A percentile compares a stretch with the other conserved stretches of the same genome.
Conservation (phyloP, 1,140 invertebrate species). For the Diorhabda elongata region DNA sequence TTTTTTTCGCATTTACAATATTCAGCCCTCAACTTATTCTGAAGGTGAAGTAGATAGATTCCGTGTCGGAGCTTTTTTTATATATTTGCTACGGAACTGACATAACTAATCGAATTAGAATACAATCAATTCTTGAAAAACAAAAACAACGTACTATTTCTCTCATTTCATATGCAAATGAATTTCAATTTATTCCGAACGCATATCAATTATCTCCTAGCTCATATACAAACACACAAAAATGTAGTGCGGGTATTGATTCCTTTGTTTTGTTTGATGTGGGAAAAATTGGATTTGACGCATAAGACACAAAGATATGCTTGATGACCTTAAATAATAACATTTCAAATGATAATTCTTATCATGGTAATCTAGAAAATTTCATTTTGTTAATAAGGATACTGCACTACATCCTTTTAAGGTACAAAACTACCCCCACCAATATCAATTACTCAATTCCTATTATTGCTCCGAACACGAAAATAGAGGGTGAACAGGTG, state of each 20-base stretch:
- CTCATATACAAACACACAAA: background rate
- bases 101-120: background rate
- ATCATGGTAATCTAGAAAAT: too few species aligned
- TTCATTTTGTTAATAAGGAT: too few species aligned
- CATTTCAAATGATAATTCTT: background rate
- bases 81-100: too few species aligned
- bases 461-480: too few species aligned
- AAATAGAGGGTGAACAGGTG: too few species aligned
- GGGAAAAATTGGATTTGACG: slow-evolving; percentile 4
- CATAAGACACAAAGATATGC: slow-evolving; percentile 6
- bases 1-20: too few species aligned
- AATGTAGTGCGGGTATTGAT: slow-evolving; percentile 8
- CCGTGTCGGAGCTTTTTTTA: too few species aligned
- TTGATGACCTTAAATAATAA: slow-evolving; percentile 8
- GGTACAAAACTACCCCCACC: too few species aligned
- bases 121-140: background rate
- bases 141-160: background rate
- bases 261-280: slow-evolving; percentile 12
- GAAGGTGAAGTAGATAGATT: too few species aligned
- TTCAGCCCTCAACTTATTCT: too few species aligned
- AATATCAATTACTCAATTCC: too few species aligned
- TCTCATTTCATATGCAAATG: slow-evolving; percentile 10
- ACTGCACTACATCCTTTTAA: too few species aligned
- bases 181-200: slow-evolving; percentile 7
- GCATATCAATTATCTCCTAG: slow-evolving; percentile 9